These are phyloP conservation scores for Netelia inedita DNA, from an alignment of 2,888 invertebrate genomes.

Conservation along the genomic window DNA sequence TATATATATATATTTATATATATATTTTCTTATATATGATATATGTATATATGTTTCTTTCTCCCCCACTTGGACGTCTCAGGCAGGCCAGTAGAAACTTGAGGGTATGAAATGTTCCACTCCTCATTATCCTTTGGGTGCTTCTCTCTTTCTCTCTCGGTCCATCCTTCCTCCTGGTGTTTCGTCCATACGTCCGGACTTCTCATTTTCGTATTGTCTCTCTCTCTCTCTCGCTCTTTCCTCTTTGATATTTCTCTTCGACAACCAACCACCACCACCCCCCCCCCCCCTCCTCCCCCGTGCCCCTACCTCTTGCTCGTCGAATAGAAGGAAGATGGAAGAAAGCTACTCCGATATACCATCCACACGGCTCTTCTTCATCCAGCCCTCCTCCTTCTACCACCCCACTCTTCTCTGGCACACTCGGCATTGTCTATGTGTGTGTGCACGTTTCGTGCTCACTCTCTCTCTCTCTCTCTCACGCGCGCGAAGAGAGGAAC, in stretches of 20 bases:
- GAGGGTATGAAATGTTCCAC: constrained; percentile 61
- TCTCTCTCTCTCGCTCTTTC: constrained; percentile 16
- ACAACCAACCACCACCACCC: no score
- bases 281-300: neutral
- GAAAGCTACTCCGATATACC: constrained; percentile 19
- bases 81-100: constrained; percentile 45
- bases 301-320: neutral
- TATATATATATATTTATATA: neutral
- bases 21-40: constrained; percentile 7
- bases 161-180: constrained; percentile 57
- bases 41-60: constrained; percentile 46
- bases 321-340: constrained; percentile 34
- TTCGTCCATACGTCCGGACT: constrained; percentile 36
- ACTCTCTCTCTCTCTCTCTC: neutral
- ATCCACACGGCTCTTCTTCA: constrained; percentile 41
- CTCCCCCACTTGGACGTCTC: constrained; percentile 27
- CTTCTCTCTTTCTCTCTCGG: constrained; percentile 35
- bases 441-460: constrained; percentile 57
- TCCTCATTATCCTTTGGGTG: constrained; percentile 63
- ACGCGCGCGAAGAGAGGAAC: constrained; percentile 22
- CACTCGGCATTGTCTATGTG: constrained; percentile 54
- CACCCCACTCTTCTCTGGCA: constrained; percentile 69
- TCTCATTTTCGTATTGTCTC: constrained; percentile 33
- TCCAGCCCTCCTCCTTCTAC: constrained; percentile 71
- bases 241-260: constrained; percentile 5